Evolutionary conservation across 2,797 vertebrate species (phyloP), one percentile per base, ranked within the genome.

Genomic region (Allobates femoralis): DNA sequence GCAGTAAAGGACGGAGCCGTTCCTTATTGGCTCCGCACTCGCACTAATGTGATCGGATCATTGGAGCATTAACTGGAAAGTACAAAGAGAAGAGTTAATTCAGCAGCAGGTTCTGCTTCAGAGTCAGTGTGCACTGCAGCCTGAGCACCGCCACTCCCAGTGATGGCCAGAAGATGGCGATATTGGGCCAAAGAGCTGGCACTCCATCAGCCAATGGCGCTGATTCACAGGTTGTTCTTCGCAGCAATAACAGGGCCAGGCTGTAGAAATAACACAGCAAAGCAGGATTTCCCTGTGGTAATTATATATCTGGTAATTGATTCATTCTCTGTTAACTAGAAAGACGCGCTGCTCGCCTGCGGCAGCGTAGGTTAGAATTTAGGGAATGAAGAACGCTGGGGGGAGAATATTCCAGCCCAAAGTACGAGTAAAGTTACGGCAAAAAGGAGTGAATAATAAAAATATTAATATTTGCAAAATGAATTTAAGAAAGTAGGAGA

Each of bases 271-370:
- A 58, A 46, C 51, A 71, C 51, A 60, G 81, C 81, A 19, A 21
- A 28, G 53, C 50, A 23, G 51, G n/a, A 46, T 58, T 12, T 83
- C 81, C 81, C 81, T 5, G 5, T 50, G 64, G 81, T 62, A 46
- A 83, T 83, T 66, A 84, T 58, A 32, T n/a, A 18, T 30, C 30
- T 84, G 37, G 32, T 76, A 75, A 84, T 84, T 84, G 73, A 84
- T 75, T 76, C 19, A 62, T 64, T 60, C 28, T 64, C 41, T 37
- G 58, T 64, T 84, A 64, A 74, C 69, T 62, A 83, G 69, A 62
- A 53, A 60, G 51, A 73, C 21, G 53, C 18, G 69, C 23, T 51
- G 34, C 26, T 16, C 18, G 10, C 55, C 34, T 55, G 2, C 21
- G 23, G 15, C 76, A 23, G 11, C 5, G 19, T 30, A 60, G 76